phyloP scores from a whole-genome alignment of 2,888 invertebrate species.

The Neocrepidodera transversa region DNA sequence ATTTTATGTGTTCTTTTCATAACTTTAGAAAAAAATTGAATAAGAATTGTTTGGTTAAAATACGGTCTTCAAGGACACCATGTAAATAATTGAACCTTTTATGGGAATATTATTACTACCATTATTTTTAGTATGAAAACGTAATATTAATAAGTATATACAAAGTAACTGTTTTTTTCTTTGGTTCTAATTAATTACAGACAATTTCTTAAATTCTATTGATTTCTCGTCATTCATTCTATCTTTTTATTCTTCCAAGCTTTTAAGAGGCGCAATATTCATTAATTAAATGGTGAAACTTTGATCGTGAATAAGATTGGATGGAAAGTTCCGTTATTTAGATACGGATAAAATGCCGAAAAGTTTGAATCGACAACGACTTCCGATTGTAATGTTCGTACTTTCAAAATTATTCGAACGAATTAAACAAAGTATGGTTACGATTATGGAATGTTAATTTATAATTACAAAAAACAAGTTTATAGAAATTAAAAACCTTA shows the following conservation, averaged over 20 bases:
- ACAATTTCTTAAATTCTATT: conserved; percentile 4
- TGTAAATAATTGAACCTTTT: no score
- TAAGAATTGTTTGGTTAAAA: no score
- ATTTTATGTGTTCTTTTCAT: no score
- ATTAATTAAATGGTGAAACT: conserved; percentile 27
- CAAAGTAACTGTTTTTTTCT: no score
- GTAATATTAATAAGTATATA: no score
- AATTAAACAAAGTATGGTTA: background rate
- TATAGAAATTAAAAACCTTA: no score
- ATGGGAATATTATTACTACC: no score
- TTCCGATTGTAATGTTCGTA: conserved; percentile 16
- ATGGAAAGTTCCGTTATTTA: conserved; percentile 22
- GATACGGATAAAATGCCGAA: conserved; percentile 17
- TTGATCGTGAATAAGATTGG: conserved; percentile 21
- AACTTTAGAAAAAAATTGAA: no score
- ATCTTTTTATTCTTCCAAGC: conserved; percentile 8
- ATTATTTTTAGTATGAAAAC: no score
- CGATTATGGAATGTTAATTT: background rate
- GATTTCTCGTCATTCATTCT: conserved; percentile 7
- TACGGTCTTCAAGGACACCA: no score
- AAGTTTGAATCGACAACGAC: conserved; percentile 22
- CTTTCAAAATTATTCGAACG: background rate
- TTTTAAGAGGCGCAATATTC: conserved; percentile 16
- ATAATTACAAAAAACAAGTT: no score
- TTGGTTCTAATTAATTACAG: no score